A percentile compares a stretch with the other conserved stretches of the same genome.
Evolutionary conservation across 2,888 invertebrate species (phyloP).

Genomic region (Pemphredon lugubris): DNA sequence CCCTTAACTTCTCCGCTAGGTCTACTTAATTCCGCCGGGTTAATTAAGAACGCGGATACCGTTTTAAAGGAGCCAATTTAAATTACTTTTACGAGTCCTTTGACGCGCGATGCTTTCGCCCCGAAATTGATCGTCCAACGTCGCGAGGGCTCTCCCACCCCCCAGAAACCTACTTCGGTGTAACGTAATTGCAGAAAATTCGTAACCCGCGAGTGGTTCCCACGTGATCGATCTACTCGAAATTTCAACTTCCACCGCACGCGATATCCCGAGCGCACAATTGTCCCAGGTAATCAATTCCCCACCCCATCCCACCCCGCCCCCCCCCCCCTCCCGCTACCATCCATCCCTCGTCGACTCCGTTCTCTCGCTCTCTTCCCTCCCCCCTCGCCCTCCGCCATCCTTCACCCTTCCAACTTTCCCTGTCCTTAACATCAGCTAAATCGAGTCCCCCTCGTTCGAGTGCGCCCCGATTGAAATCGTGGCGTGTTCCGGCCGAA

Average conservation of each 20-base stretch:
- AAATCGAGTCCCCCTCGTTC: conserved; percentile 34
- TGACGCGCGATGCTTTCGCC: conserved; percentile 28
- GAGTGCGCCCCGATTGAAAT: too few relatives aligned
- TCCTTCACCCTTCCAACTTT: too few relatives aligned
- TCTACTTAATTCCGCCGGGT: conserved; percentile 54
- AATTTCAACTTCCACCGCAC: conserved; percentile 41
- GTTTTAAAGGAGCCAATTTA: conserved; percentile 53
- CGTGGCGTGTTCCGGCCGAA: too few relatives aligned
- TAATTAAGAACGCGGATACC: conserved; percentile 52
- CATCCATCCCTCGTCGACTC: neutral
- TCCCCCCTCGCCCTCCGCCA: too few relatives aligned
- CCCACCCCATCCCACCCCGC: conserved; percentile 20
- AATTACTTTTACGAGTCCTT: conserved; percentile 59
- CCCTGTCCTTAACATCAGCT: conserved; percentile 20
- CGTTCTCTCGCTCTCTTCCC: too few relatives aligned
- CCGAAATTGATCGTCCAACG: conserved; percentile 34
- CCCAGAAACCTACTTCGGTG: too few relatives aligned
- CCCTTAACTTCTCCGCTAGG: conserved; percentile 53
- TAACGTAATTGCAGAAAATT: neutral
- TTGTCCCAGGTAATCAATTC: conserved; percentile 47
- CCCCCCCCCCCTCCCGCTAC: neutral
- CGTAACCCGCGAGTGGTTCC: neutral
- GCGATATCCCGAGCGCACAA: conserved; percentile 44
- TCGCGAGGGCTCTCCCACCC: too few relatives aligned
- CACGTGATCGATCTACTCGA: conserved; percentile 35